Evolutionary conservation across 2,113 vertebrate species (phyloP).

Genomic region (Synodontis membranacea): DNA sequence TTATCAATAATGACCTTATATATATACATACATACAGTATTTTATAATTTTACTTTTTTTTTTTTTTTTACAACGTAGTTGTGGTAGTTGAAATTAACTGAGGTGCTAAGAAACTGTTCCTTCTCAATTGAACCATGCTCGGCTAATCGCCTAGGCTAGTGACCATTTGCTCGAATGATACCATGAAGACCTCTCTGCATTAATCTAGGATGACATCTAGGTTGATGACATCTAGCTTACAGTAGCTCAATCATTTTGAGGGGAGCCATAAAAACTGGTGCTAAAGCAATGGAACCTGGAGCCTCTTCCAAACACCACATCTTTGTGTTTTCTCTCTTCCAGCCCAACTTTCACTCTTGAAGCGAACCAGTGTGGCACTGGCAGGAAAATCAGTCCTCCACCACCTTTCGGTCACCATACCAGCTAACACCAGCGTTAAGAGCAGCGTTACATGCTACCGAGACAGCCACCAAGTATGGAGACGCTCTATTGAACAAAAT

Average conservation of each 20-base stretch:
- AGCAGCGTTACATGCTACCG: background rate
- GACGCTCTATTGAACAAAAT: fast-evolving
- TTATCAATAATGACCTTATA: no score
- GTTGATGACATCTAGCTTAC: background rate
- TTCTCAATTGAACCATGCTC: background rate
- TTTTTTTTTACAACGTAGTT: background rate
- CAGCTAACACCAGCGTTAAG: conserved; percentile 7
- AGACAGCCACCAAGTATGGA: background rate
- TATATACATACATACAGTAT: no score
- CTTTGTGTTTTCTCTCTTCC: background rate
- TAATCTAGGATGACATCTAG: background rate
- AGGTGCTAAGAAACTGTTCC: no score
- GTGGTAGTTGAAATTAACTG: no score
- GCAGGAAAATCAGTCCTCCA: background rate
- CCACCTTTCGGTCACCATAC: background rate
- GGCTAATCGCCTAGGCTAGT: background rate
- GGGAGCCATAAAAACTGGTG: background rate
- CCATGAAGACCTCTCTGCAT: background rate
- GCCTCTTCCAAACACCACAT: background rate
- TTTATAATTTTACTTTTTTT: no score
- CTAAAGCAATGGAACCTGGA: background rate
- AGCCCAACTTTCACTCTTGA: background rate
- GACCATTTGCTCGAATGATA: background rate
- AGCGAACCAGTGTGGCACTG: conserved; percentile 38
- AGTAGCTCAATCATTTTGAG: background rate